Conservation (phyloP, 2,113 vertebrate genomes). For the Rhabdomys dilectus region DNA sequence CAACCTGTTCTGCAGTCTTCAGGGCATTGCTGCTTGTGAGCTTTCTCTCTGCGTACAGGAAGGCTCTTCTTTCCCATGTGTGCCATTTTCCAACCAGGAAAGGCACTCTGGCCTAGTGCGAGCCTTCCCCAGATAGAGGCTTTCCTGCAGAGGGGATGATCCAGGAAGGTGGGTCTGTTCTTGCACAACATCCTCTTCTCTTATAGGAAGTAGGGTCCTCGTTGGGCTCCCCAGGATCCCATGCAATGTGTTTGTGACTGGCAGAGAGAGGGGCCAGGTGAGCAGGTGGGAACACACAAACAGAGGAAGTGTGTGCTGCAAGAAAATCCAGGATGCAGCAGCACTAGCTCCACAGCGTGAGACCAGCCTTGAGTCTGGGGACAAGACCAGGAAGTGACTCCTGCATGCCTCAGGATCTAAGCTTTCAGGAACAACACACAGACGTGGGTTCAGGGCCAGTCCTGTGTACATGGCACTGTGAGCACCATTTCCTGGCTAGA, state of each 20-base stretch:
- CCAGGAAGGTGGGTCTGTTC: constrained; percentile 5
- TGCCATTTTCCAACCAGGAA: neutral
- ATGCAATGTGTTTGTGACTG: neutral
- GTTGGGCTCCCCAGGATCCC: neutral
- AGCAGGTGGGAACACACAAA: constrained; percentile 66
- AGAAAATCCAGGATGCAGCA: neutral
- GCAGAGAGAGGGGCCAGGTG: neutral
- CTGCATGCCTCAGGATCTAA: neutral
- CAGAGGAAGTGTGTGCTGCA: constrained; percentile 37
- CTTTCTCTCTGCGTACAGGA: neutral
- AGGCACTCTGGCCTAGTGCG: neutral
- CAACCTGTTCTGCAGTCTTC: neutral
- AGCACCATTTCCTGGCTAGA: constrained; percentile 37
- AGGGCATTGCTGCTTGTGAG: neutral
- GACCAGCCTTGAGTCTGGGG: neutral
- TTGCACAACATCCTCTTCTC: neutral
- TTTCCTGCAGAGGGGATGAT: neutral
- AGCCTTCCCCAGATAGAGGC: neutral
- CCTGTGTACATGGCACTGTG: neutral
- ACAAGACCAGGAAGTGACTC: constrained; percentile 48
- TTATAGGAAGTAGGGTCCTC: neutral
- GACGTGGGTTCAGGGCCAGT: neutral
- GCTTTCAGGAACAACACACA: neutral
- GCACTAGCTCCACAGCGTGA: neutral
- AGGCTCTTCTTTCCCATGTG: neutral